A percentile compares a stretch with the other conserved stretches of the same genome.
Evolutionary conservation across 1,140 invertebrate species (phyloP).

Genomic region (Zeugodacus cucurbitae): DNA sequence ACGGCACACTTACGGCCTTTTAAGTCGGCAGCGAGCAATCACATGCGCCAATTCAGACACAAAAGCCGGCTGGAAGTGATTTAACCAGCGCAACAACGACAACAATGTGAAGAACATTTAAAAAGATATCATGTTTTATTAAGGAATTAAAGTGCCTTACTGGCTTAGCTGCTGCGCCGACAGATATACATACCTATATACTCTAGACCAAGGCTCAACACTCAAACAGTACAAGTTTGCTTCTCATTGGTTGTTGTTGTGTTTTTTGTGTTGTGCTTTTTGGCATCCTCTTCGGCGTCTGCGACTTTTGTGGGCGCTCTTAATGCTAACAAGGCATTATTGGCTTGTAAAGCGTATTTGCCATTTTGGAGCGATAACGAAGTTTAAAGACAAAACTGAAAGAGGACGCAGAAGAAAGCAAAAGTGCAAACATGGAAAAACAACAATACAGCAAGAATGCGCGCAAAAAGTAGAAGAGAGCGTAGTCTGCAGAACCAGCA

Average conservation of each 20-base stretch:
- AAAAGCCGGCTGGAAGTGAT: background rate
- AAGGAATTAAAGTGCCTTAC: conserved; percentile 15
- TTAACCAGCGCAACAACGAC: background rate
- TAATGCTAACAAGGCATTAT: conserved; percentile 22
- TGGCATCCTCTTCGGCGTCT: background rate
- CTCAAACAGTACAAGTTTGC: background rate
- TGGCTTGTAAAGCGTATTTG: conserved; percentile 17
- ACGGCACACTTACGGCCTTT: background rate
- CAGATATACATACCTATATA: background rate
- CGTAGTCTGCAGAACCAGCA: background rate
- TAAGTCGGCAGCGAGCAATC: too few relatives aligned
- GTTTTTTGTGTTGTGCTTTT: background rate
- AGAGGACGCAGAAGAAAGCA: background rate
- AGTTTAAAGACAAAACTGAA: background rate
- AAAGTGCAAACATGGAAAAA: background rate
- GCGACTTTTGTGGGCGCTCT: background rate
- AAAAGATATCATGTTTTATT: conserved; percentile 26
- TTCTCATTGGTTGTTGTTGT: background rate
- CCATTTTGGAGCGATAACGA: conserved; percentile 2
- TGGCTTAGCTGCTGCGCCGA: background rate
- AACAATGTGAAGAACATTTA: background rate
- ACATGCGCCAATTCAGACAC: background rate
- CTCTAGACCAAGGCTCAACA: background rate
- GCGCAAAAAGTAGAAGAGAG: background rate
- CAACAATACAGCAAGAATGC: background rate